A percentile compares a stretch with the other conserved stretches of the same genome.
Conservation (phyloP, 2,113 vertebrate species). For the Bolborhynchus lineola region DNA sequence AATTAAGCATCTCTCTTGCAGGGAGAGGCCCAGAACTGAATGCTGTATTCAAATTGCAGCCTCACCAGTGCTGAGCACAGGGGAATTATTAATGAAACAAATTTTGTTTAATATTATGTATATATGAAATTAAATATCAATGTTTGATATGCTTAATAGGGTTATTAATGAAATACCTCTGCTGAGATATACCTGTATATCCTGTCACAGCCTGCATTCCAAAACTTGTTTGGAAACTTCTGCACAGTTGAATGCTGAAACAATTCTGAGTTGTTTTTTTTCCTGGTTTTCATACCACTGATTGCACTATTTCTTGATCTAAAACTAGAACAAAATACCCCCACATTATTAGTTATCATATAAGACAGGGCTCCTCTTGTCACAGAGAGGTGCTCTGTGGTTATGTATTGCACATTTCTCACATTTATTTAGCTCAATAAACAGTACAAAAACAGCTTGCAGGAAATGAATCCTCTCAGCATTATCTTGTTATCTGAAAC, state of each 20-base stretch:
- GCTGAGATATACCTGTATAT: background rate
- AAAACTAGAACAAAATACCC: background rate
- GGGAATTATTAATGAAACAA: background rate
- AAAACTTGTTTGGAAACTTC: background rate
- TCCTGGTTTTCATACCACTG: background rate
- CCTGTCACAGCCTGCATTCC: background rate
- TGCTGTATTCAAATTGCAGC: background rate
- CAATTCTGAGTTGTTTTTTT: background rate
- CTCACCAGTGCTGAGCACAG: background rate
- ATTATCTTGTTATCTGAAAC: conserved; percentile 29
- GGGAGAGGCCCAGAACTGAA: background rate
- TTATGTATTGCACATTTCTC: background rate
- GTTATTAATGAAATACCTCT: background rate
- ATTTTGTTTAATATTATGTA: background rate
- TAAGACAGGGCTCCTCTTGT: background rate
- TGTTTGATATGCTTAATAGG: background rate
- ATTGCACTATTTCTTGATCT: background rate
- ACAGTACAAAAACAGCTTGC: background rate
- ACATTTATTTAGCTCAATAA: background rate
- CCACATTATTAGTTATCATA: background rate
- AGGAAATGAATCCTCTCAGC: conserved; percentile 34
- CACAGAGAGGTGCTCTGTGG: background rate
- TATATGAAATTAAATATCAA: background rate
- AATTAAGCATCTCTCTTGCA: accelerated
- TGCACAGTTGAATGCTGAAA: background rate